Conservation (phyloP, 2,113 vertebrate species). For the Poeciliopsis occidentalis region DNA sequence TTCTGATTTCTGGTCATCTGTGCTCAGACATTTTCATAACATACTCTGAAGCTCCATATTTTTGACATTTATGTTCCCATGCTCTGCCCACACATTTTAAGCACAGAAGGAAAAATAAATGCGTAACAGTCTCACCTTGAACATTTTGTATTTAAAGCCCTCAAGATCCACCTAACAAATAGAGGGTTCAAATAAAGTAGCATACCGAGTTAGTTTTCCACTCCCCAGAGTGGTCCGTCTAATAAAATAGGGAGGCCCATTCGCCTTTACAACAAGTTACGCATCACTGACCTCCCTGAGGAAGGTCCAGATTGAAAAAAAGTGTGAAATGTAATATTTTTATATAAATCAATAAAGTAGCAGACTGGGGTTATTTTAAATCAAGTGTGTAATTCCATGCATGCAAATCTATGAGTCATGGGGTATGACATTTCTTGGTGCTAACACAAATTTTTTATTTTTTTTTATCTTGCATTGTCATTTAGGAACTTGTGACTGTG, state of each 20-base stretch:
- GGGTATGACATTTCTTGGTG: constrained; percentile 6
- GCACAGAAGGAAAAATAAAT: neutral
- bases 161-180: neutral
- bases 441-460: neutral
- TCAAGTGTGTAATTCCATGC: constrained; percentile 11
- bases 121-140: neutral
- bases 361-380: constrained; percentile 11
- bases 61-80: neutral
- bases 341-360: constrained; percentile 26
- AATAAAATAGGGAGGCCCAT: constrained; percentile 16
- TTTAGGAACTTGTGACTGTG: constrained; percentile 33
- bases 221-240: constrained; percentile 1
- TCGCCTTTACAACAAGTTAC: constrained; percentile 31
- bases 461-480: constrained; percentile 14
- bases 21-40: neutral
- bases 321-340: constrained; percentile 16
- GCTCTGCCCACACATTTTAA: neutral
- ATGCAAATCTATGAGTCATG: constrained; percentile 7
- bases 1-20: neutral
- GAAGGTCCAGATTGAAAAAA: constrained; percentile 10
- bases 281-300: constrained; percentile 29
- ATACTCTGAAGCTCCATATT: neutral
- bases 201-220: constrained; percentile 1
- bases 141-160: neutral
- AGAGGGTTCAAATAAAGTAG: neutral